Base-by-base conservation (phyloP, 2,113 vertebrate genomes). In the Sialia sialis region DNA sequence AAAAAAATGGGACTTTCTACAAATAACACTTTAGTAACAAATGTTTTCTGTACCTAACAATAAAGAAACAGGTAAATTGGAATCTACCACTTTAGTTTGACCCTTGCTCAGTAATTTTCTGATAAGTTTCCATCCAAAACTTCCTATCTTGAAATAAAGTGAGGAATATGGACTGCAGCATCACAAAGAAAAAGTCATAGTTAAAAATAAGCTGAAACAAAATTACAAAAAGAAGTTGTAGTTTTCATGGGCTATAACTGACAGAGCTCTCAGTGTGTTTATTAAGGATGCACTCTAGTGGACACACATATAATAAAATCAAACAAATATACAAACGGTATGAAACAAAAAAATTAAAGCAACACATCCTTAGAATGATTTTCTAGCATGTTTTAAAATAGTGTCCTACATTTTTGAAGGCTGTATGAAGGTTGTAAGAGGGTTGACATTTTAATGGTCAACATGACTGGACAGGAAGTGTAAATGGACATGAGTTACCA, bases 281-380 rank as follows among this genome's bases (percentile, higher is more conserved):
- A 92, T 95, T 68, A 89, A 95, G 96, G 95, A 93, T 83, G 89
- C 93, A 89, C 94, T 89, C 96, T 95, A 92, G 95, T 94, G 95
- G 96, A 95, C 83, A 86, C 26, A 86, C 16, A 49, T 27, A 3
- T 34, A 93, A 83, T 16, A 36, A 85, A 93, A 76, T 13, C 67
- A 91, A 79, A 43, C 1, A 36, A 59, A 87, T 46, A 60, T 9
- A 68, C 4, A 84, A 83, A 52, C 16, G 16, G 18, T 36, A 34
- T 4, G 6, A 59, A 82, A 68, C 9, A 30, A 59, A 38, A 77
- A 63, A 73, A 48, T 27, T 2, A 72, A 74, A 70, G 30, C 4
- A 48, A 55, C 6, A 7, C 3, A 0, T 23, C 29, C 46, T 38
- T 34, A 56, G 9, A 63, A n/a, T 63, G 56, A 60, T n/a, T 72